Base-by-base conservation (phyloP, 2,888 invertebrate species). In the Dichetophora obliterata region DNA sequence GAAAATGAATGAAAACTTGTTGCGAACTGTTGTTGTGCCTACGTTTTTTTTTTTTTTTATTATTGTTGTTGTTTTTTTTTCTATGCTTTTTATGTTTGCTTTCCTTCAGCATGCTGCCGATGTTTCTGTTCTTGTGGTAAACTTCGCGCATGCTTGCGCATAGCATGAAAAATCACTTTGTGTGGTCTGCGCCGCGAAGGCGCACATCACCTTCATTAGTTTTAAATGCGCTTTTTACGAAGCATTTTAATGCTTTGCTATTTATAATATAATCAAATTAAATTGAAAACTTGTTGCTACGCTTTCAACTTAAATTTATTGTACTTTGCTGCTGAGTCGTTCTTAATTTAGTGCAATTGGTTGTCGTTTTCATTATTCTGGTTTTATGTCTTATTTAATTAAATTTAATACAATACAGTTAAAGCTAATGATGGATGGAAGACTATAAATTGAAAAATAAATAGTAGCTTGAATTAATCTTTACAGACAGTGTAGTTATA, bases 61-160 rank as follows among this genome's bases (percentile, higher is more conserved):
- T 31, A 24, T 43, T 48, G n/a, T 63, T 43, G 31, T 19, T 5
- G 52, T n/a, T 34, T 50, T 50, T 34, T 48, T 59, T 22, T 43
- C 24, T 19, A 52, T 73, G 14, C 14, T 48, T 11, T 14, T 52
- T 63, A 52, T 63, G 65, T 50, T 31, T 8, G 14, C 5, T 48
- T 57, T 16, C 14, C 43, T 43, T 43, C n/a, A 14, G 43, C 31
- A 70, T 54, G 50, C 31, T 8, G 71, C 66, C 34, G n/a, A 52
- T 76, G 43, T 11, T 43, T 43, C 11, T 43, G 11, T 43, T 11
- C 1, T 8, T 37, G 37, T 59, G 19, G 59, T 52, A n/a, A 70
- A 50, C 43, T 54, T 71, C 72, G 24, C 37, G 73, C 78, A 77
- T 75, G 74, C 69, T 72, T 52, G 82, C 75, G 68, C 79, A 75